Conservation (phyloP, 1,140 invertebrate species). For the Brachionus rotundiformis region DNA sequence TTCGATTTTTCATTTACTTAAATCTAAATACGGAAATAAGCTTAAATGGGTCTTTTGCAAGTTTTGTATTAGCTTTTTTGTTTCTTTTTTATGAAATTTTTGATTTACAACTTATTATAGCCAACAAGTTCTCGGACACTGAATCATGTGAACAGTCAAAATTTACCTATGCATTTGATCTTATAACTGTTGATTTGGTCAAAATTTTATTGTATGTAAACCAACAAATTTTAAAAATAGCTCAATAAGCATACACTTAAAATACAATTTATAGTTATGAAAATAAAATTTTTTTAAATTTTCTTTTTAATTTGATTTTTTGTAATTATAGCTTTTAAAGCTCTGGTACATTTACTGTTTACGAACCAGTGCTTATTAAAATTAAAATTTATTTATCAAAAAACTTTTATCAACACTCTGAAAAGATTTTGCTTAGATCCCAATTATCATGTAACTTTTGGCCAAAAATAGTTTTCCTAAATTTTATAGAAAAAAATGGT, state of each 20-base stretch:
- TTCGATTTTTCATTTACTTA: not conserved
- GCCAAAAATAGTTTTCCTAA: no score
- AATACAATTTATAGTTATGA: no score
- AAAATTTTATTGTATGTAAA: conserved; percentile 33
- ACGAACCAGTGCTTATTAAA: no score
- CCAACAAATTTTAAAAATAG: conserved; percentile 30
- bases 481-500: no score
- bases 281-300: no score
- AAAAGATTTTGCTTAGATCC: no score
- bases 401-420: no score
- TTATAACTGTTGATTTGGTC: conserved; percentile 29
- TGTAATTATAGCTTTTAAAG: no score
- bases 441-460: no score
- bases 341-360: no score
- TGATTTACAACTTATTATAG: conserved; percentile 34
- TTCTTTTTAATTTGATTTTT: no score
- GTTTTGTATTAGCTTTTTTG: not conserved
- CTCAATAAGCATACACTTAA: not conserved
- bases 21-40: not conserved
- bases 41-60: not conserved
- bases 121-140: not conserved
- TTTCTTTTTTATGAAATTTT: conserved; percentile 46
- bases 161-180: conserved; percentile 34
- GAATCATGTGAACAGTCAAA: not conserved
- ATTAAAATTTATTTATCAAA: no score